Base-by-base conservation (phyloP, 23 tunicate species). In the Clavelina lepadiformis region DNA sequence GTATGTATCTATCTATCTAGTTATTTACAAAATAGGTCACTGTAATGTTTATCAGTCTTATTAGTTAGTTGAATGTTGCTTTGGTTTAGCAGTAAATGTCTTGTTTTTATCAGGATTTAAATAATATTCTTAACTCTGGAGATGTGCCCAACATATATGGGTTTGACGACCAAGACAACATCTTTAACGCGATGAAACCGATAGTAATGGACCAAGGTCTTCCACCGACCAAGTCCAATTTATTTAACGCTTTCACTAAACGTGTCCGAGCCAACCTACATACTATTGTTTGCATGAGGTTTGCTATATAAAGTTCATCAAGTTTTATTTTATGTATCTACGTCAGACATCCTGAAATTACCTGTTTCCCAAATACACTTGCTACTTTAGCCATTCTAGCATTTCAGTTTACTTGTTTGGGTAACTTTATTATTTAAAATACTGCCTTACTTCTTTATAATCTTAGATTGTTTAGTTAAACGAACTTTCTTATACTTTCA, bases 71-170 rank as follows among this genome's bases (percentile, higher is more conserved):
- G 11, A 44, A 44, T 44, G 15, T 44, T 11, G 15, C 15, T 44
- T 44, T 44, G 15, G 49, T 11, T 15, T 11, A 44, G 11, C 15
- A 11, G 49, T 44, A 44, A 44, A 44, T 11, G 15, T 11, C 15
- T 15, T 41, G 11, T 29, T 8, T 44, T 44, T 33, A 1, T 6
- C 33, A 86, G 86, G 98, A 93, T 62, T 45, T 93, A 56, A 93
- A 93, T 73, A 84, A 84, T 73, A 93, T 93, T 63, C 83, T 93
- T 27, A 93, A 93, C 68, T 93, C 94, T 29, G 98, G 98, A 3
- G 98, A 93, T 57, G 98, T 93, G n/a, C 98, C 98, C 33, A 93
- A 93, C 82, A 93, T 93, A 22, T 93, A 93, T 56, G 93, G 86
- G 30, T 63, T 78, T 49, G 98, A 93, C 41, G 98, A 93, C 37